Base-by-base conservation (phyloP, 1,140 invertebrate species). In the Trachymyrmex septentrionalis region DNA sequence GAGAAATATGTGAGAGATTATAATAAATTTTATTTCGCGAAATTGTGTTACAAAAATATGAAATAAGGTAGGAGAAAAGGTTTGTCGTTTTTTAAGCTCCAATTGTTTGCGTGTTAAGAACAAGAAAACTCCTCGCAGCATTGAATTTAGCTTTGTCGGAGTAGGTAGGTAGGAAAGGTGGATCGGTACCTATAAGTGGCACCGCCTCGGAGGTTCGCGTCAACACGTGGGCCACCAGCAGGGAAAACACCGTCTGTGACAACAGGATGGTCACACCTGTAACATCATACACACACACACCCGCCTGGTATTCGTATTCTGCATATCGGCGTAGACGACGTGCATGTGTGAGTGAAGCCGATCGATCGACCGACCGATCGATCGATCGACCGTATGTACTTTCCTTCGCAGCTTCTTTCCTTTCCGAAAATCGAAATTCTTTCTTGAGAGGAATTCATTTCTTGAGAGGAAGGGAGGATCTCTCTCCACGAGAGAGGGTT, bases 191-290 rank as follows among this genome's bases (percentile, higher is more conserved):
- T 98, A 99, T 98, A 94, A 99, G 97, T 94, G 99, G 99, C 95
- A 99, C 97, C 94, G 99, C 98, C 95, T 99, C 99, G 95, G 98
- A 99, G 94, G 99, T 99, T 96, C 99, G 98, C 95, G 99, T 99
- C 96, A 99, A 99, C 94, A 99, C 97, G 97, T 99, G 97, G 95
- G 97, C 98, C 96, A 99, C 97, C 97, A 99, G 97, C 96, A 99
- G 97, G 96, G 99, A 99, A 97, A 99, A 99, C 96, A 99, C 99
- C 96, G 99, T 99, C 97, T 99, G 97, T 94, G 99, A 99, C 96
- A 99, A 98, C 96, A 99, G 97, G 96, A 99, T 99, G 96, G 99
- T 99, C 95, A 99, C 98, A 97, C 98, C 99, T 99, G 98, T 93
- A 98, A 98, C 96, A 97, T 94, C 93, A 93, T 94, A 95, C 91